Evolutionary conservation across 2,797 vertebrate species (phyloP), one percentile per base, ranked within the genome.

Genomic region (Takifugu ocellatus): DNA sequence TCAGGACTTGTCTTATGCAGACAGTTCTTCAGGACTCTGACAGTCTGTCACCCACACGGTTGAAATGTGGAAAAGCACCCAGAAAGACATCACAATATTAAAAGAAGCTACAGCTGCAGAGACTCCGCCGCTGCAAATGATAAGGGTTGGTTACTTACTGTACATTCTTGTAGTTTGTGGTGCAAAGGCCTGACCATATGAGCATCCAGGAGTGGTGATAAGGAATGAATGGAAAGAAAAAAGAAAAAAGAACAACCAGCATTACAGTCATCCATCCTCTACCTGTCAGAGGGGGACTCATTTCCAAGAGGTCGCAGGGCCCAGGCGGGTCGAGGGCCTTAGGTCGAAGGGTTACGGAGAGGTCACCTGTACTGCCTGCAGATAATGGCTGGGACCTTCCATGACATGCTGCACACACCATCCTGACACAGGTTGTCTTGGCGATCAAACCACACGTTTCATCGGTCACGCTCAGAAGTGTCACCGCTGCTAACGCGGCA

Each of bases 231-330:
- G 67, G 79, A 5, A 44, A n/a, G n/a, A 26, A 36, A 80, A 79
- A 81, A 80, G 68, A 66, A 79, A 79, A 81, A 80, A 66, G 81
- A 83, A 78, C 78, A 76, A n/a, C 80, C 62, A 29, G 57, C 72
- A 79, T 84, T 83, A 85, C 80, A 79, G 61, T 51, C 79, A 84
- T 84, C 85, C 79, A 84, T 84, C 82, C 79, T 78, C 79, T 78
- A 76, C 70, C 84, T 88, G 87, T 85, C 87, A 85, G 64, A 66
- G 65, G 74, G 72, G 86, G 84, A 88, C 77, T 81, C 82, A 88
- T 90, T 84, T 79, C 64, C 65, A 71, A 77, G 78, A 72, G 75
- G 79, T 75, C 77, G 75, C 69, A 11, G 63, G 78, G 75, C 77
- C 79, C 66, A 63, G 69, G 72, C 66, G 70, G 71, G 74, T 78